Evolutionary conservation across 2,797 vertebrate species (phyloP).

Genomic region (Pipistrellus pygmaeus): DNA sequence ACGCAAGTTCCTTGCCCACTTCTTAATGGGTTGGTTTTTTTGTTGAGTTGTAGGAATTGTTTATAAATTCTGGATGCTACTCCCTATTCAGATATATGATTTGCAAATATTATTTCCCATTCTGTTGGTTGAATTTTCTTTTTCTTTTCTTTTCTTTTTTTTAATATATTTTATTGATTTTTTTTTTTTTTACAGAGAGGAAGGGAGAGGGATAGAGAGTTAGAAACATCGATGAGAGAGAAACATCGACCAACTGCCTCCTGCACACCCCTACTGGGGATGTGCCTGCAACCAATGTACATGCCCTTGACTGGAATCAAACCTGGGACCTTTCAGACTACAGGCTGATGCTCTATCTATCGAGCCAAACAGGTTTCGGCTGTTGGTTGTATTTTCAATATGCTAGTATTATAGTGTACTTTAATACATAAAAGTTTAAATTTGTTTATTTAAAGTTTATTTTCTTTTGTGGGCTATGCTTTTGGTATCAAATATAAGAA

Average conservation of each 20-base stretch:
- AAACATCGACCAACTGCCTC: no score
- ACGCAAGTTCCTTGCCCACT: not conserved
- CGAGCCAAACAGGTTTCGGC: not conserved
- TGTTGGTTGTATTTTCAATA: not conserved
- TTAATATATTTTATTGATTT: no score
- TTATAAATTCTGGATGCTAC: not conserved
- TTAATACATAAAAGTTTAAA: not conserved
- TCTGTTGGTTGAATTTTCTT: not conserved
- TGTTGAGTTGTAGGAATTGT: not conserved
- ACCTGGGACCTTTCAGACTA: no score
- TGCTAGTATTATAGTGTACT: not conserved
- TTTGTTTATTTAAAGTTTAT: not conserved
- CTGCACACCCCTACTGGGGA: no score
- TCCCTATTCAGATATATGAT: not conserved
- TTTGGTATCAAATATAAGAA: not conserved
- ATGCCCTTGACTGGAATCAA: no score
- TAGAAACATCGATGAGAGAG: no score
- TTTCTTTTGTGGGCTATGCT: not conserved
- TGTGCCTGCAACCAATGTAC: no score
- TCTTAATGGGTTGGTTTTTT: not conserved
- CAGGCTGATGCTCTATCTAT: no score
- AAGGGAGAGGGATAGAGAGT: no score
- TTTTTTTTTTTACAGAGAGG: no score
- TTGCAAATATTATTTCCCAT: conserved; percentile 12
- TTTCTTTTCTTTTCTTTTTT: no score